Evolutionary conservation across 2,888 invertebrate species (phyloP).

Genomic region (Diarsia brunnea): DNA sequence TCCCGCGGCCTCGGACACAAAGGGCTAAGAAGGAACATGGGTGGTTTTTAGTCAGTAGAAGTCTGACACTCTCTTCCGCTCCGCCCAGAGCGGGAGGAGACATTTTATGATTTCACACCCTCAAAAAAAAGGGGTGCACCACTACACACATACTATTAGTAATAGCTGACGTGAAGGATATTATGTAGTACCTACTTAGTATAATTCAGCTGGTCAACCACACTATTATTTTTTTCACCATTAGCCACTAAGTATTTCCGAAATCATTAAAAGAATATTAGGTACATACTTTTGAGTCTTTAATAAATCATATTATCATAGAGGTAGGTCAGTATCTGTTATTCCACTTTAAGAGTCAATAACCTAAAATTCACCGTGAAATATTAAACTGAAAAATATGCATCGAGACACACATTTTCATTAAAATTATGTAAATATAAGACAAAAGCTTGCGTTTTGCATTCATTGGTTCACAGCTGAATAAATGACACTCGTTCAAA

Average conservation of each 20-base stretch:
- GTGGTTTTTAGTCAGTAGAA: too few species aligned
- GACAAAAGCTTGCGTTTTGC: conserved; percentile 54
- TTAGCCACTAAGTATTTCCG: too few species aligned
- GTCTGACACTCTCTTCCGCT: too few species aligned
- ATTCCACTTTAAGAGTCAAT: conserved; percentile 41
- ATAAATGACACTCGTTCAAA: conserved; percentile 68
- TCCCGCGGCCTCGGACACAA: too few species aligned
- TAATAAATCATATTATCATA: neutral
- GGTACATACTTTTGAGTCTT: neutral
- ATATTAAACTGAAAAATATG: conserved; percentile 26
- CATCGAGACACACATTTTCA: conserved; percentile 36
- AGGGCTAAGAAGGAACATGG: too few species aligned
- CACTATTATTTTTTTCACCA: neutral
- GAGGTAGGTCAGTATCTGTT: conserved; percentile 35
- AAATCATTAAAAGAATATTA: neutral
- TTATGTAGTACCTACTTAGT: too few species aligned
- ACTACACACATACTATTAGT: neutral
- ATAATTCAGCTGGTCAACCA: neutral
- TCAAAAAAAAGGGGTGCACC: too few species aligned
- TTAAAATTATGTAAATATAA: conserved; percentile 57
- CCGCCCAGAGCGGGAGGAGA: too few species aligned
- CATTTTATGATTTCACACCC: too few species aligned
- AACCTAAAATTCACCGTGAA: conserved; percentile 51
- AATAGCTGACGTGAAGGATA: too few species aligned
- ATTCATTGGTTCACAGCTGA: conserved; percentile 64